Evolutionary conservation across 2,888 invertebrate species (phyloP).

Genomic region (Megaustenia siamemsis): DNA sequence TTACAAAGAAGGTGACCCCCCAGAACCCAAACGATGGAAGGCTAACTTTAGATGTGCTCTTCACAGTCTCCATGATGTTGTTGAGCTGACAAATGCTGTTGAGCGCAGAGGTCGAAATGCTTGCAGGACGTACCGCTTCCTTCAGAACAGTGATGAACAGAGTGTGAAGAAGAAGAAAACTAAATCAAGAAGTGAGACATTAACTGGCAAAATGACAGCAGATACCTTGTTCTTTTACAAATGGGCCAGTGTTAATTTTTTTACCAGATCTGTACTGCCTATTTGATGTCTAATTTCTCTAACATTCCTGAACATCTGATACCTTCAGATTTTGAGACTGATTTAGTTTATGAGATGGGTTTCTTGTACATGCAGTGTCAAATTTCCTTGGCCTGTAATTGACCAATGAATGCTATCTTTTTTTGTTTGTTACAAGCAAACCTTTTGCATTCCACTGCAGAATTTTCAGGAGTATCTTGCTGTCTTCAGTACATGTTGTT

Average conservation of each 20-base stretch:
- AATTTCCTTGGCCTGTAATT: too few relatives aligned
- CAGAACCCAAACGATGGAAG: constrained; percentile 73
- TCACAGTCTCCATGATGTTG: constrained; percentile 75
- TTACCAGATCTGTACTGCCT: background rate
- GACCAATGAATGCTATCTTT: too few relatives aligned
- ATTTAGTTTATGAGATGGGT: too few relatives aligned
- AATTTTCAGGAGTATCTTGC: too few relatives aligned
- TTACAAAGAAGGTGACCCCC: constrained; percentile 65
- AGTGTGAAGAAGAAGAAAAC: constrained; percentile 33
- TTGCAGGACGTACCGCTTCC: constrained; percentile 72
- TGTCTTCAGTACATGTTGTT: too few relatives aligned
- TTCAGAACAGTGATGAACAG: constrained; percentile 59
- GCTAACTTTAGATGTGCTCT: constrained; percentile 79
- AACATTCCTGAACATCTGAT: too few relatives aligned
- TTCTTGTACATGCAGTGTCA: too few relatives aligned
- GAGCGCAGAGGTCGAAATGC: constrained; percentile 72
- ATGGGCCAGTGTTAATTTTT: background rate
- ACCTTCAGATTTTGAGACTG: too few relatives aligned
- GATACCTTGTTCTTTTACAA: background rate
- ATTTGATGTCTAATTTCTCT: too few relatives aligned
- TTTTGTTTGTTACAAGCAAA: too few relatives aligned
- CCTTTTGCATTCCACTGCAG: too few relatives aligned
- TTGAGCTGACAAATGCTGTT: constrained; percentile 63
- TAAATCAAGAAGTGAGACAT: constrained; percentile 39
- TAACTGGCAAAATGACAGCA: background rate